Evolutionary conservation across 1,140 invertebrate species (phyloP).

Genomic region (Drosophila pseudoananassae): DNA sequence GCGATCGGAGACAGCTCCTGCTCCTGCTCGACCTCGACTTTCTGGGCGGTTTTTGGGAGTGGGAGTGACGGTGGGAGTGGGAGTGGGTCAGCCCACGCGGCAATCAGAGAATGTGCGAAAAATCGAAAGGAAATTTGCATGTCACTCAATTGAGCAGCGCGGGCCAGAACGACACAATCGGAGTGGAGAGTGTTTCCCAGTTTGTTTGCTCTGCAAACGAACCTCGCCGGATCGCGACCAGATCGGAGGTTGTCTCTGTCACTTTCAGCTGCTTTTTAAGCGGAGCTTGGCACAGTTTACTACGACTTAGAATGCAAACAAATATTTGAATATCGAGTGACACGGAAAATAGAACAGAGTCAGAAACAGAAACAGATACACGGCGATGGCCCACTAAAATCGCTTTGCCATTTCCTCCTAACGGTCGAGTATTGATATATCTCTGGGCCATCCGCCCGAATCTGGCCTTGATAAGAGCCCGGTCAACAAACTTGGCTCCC

Average conservation of each 20-base stretch:
- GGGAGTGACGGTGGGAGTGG: constrained; percentile 14
- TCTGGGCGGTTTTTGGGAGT: constrained; percentile 14
- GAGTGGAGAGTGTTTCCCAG: constrained; percentile 36
- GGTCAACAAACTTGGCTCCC: constrained; percentile 19
- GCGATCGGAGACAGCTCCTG: constrained; percentile 19
- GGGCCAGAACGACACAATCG: constrained; percentile 48
- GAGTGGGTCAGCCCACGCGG: constrained; percentile 37
- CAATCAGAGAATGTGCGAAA: constrained; percentile 75
- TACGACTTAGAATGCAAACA: constrained; percentile 55
- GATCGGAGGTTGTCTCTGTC: constrained; percentile 22
- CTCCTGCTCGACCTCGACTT: constrained; percentile 44
- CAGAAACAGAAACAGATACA: background rate
- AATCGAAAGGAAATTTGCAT: constrained; percentile 80
- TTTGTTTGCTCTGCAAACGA: constrained; percentile 51
- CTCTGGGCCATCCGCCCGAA: constrained; percentile 34
- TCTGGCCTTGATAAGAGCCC: constrained; percentile 40
- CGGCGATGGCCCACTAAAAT: constrained; percentile 43
- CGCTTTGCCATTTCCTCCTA: constrained; percentile 57
- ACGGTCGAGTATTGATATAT: constrained; percentile 42
- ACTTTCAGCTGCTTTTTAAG: constrained; percentile 41
- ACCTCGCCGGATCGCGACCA: constrained; percentile 14
- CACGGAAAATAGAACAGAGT: constrained; percentile 41
- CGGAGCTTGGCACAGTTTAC: constrained; percentile 56
- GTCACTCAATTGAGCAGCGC: constrained; percentile 68
- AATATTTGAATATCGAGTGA: constrained; percentile 72